Evolutionary conservation across 2,888 invertebrate species (phyloP), one percentile per base, ranked within the genome.

Genomic region (Hoplodrina blanda): DNA sequence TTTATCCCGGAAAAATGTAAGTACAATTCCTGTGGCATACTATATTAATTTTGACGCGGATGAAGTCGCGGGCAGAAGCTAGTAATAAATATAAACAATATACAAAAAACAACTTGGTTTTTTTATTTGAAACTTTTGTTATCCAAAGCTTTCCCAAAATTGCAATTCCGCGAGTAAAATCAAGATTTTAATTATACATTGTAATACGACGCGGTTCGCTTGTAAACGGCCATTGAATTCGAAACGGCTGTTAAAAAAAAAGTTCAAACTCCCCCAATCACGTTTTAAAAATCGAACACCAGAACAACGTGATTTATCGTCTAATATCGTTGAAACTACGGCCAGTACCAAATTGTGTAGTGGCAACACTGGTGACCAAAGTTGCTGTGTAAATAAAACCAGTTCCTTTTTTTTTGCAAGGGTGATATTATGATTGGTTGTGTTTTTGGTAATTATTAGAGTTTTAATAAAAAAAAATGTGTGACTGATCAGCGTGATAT

Each of bases 261-360:
- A 8, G 7, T 33, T 41, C 63, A 10, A 55, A 64, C 54, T 61
- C 49, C 10, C 44, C 33, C 44, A 37, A 61, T 20, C 61, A 62
- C 70, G 65, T 63, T 76, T 80, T 67, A 62, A 76, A 78, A 78
- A 81, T 76, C 66, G 78, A 81, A 81, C 61, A 67, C 63, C 20
- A 53, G 55, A 69, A 59, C 17, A 70, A 59, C 77, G 61, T 71
- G 81, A 78, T 78, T 71, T 78, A 78, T 81, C 46, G 66, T 50
- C 61, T 76, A 81, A 81, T 81, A 81, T 57, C 66, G 78, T 33
- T 81, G 81, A 67, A 77, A 77, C 66, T 76, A 77, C 57, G 57
- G 56, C 49, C 63, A 56, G 70, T 61, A 52, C 10, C 61, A 68
- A 68, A 74, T 62, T 75, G 41, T 64, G 46, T 62, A 62, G 67